phyloP scores from a whole-genome alignment of 2,888 invertebrate species.

The Cerceris rybyensis region DNA sequence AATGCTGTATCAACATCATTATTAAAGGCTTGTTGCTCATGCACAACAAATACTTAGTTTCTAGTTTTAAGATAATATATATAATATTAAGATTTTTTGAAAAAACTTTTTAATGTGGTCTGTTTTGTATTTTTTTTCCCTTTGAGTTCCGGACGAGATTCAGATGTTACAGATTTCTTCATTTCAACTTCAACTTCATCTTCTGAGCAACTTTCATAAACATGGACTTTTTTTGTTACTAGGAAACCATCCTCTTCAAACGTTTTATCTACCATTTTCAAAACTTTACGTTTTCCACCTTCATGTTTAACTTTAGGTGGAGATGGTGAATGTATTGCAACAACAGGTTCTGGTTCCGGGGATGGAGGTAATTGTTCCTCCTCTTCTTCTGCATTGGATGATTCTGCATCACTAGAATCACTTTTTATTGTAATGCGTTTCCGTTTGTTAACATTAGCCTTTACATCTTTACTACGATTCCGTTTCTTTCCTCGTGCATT shows the following conservation, averaged over 20 bases:
- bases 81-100: conserved; percentile 73
- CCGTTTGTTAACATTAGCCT: conserved; percentile 62
- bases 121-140: conserved; percentile 71
- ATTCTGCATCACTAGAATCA: conserved; percentile 73
- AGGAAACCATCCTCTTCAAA: conserved; percentile 80
- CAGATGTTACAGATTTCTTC: conserved; percentile 31
- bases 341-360: conserved; percentile 20
- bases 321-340: conserved; percentile 64
- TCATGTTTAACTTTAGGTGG: conserved; percentile 68
- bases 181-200: conserved; percentile 63
- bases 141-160: conserved; percentile 35
- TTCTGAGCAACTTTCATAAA: conserved; percentile 76
- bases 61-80: conserved; percentile 2
- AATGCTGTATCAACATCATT: background rate
- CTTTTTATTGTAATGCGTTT: conserved; percentile 72
- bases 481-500: conserved; percentile 68
- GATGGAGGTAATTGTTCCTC: conserved; percentile 1
- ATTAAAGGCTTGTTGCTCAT: background rate
- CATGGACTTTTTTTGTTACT: conserved; percentile 78
- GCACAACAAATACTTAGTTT: background rate
- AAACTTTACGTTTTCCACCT: conserved; percentile 74
- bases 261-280: conserved; percentile 75
- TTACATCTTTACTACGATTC: conserved; percentile 63
- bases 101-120: conserved; percentile 76
- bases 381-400: conserved; percentile 48